phyloP scores from a whole-genome alignment of 2,888 invertebrate species.

The Unio pictorum region DNA sequence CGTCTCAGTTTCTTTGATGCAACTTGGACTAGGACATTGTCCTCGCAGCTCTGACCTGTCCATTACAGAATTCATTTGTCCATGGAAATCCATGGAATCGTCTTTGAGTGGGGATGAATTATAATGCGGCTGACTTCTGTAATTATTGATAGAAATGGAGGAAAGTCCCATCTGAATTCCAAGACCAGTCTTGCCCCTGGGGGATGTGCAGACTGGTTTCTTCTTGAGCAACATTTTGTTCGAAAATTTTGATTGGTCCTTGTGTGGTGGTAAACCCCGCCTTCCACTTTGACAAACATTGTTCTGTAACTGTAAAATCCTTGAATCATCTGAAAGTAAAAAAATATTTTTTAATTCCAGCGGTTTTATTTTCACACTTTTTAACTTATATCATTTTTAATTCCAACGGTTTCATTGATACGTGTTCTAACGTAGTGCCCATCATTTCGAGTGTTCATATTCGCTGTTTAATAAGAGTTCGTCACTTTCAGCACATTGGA shows the following conservation, averaged over 20 bases:
- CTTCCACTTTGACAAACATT: conserved; percentile 34
- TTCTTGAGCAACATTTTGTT: conserved; percentile 2
- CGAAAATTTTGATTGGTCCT: conserved; percentile 21
- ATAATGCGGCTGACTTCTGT: too few species aligned
- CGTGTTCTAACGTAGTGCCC: too few species aligned
- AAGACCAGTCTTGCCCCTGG: conserved; percentile 22
- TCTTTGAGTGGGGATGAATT: too few species aligned
- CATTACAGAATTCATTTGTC: too few species aligned
- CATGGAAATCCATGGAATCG: too few species aligned
- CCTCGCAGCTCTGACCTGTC: too few species aligned
- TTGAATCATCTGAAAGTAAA: conserved; percentile 38
- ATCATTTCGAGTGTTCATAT: too few species aligned
- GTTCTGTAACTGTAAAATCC: conserved; percentile 32
- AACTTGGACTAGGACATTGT: too few species aligned
- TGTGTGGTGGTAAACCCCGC: conserved; percentile 40
- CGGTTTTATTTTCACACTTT: too few species aligned
- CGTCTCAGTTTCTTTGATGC: too few species aligned
- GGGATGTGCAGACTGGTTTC: conserved; percentile 7
- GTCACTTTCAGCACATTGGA: too few species aligned
- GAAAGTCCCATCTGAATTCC: conserved; percentile 40
- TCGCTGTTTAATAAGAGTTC: too few species aligned
- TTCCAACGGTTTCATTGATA: neutral
- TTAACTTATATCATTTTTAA: neutral
- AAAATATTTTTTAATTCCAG: neutral
- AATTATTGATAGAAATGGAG: conserved; percentile 18